Base-by-base conservation (phyloP, 2,888 invertebrate species). In the Gortyna flavago region DNA sequence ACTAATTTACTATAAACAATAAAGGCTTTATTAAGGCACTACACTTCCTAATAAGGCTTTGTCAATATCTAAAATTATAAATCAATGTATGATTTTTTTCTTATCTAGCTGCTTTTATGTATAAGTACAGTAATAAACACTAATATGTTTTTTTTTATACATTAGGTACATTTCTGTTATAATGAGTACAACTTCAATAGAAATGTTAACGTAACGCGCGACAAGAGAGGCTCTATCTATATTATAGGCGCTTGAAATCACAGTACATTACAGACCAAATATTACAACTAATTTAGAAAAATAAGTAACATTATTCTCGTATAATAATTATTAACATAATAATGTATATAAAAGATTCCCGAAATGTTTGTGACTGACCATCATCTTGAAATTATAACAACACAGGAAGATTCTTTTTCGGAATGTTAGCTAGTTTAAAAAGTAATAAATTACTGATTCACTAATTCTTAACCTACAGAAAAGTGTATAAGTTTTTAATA, bases 41-140 rank as follows among this genome's bases (percentile, higher is more conserved):
- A 95, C 85, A 78, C 75, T 93, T 89, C 92, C 93, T 94, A 94
- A 89, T 91, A 94, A 94, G 93, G 93, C 93, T 89, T 85, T 89
- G 86, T 85, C 87, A 84, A 85, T 87, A 81, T 85, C 65, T 85
- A 89, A 85, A 83, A 81, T 84, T 74, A 82, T 70, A 73, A 85
- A 70, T 79, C 73, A 84, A 77, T 66, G 51, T 38, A 79, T 81
- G 80, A 84, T 87, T 76, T 70, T n/a, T 83, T 77, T 87, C 81
- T 88, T 83, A 84, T 86, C 89, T 93, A 93, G 91, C 92, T 90
- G 92, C 90, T 91, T 79, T 90, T 87, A 87, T 72, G 65, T 54
- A 81, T 41, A n/a, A n/a, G n/a, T 85, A 84, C 80, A 85, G 76
- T 86, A 78, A 70, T 83, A 83, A 79, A 80, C 68, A 84, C 76